Evolutionary conservation across 2,888 invertebrate species (phyloP).

Genomic region (Matsumyia berberina): DNA sequence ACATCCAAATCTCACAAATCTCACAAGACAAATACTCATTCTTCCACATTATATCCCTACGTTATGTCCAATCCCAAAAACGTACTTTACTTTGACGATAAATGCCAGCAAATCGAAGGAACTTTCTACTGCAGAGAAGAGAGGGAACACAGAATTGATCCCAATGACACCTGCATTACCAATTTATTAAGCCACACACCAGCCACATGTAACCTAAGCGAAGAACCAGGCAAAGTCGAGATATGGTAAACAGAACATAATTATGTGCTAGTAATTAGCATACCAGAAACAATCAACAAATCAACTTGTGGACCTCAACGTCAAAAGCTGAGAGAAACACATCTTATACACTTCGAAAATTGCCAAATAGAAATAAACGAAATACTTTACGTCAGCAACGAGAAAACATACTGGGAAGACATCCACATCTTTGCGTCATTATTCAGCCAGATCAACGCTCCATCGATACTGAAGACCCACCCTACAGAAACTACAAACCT

Average conservation of each 20-base stretch:
- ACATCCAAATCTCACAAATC: neutral
- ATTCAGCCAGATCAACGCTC: too few relatives aligned
- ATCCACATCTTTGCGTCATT: too few relatives aligned
- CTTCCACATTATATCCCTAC: constrained; percentile 23
- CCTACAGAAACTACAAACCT: neutral
- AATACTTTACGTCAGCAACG: neutral
- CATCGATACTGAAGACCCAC: too few relatives aligned
- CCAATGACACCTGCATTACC: neutral
- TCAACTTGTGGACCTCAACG: neutral
- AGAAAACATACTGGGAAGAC: constrained; percentile 10
- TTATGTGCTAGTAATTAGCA: neutral
- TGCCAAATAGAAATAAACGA: neutral
- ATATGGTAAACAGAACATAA: constrained; percentile 1
- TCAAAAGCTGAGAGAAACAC: neutral
- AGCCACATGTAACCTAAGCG: constrained; percentile 1
- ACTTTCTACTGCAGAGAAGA: constrained; percentile 39
- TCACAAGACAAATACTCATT: neutral
- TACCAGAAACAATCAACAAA: neutral
- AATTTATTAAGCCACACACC: neutral
- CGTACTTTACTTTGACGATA: constrained; percentile 19
- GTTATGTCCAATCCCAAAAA: constrained; percentile 2
- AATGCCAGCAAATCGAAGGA: constrained; percentile 29
- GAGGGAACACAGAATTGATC: neutral
- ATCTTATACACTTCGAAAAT: neutral
- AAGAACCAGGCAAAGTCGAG: neutral